Percentiles rank a stretch among this genome's conserved stretches.
Evolutionary conservation across 2,113 vertebrate species (phyloP).

Genomic region (Megaceryle maxima): DNA sequence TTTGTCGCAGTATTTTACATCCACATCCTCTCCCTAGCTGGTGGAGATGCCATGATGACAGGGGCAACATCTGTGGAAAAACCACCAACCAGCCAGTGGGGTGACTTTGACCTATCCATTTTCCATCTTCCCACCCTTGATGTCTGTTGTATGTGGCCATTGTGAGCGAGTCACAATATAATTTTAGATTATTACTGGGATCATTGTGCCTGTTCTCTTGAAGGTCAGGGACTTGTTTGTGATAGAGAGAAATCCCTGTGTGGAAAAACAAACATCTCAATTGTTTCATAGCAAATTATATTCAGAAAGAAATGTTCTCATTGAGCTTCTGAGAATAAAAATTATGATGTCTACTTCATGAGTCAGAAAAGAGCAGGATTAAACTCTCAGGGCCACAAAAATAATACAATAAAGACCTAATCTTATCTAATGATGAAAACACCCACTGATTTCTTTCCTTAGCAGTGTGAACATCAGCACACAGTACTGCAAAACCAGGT

Average conservation of each 20-base stretch:
- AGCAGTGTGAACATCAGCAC: background rate
- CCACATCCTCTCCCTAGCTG: background rate
- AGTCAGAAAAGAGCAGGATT: background rate
- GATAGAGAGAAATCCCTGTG: background rate
- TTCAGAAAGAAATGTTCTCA: background rate
- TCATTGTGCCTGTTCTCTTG: background rate
- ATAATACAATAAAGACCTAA: background rate
- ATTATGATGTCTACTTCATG: background rate
- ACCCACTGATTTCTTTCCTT: background rate
- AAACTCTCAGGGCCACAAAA: background rate
- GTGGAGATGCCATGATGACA: background rate
- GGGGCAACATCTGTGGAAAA: background rate
- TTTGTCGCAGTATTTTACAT: background rate
- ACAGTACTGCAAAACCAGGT: background rate
- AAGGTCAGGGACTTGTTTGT: slow-evolving; percentile 9
- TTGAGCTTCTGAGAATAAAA: background rate
- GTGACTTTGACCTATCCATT: background rate
- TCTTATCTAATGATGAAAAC: background rate
- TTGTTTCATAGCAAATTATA: slow-evolving; percentile 3
- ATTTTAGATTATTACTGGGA: background rate
- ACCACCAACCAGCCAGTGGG: background rate
- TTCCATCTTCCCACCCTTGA: background rate
- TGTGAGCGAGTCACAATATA: background rate
- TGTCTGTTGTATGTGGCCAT: background rate
- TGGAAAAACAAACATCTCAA: background rate